Conservation (phyloP, 2,797 vertebrate genomes). For the Tolypeutes matacus region DNA sequence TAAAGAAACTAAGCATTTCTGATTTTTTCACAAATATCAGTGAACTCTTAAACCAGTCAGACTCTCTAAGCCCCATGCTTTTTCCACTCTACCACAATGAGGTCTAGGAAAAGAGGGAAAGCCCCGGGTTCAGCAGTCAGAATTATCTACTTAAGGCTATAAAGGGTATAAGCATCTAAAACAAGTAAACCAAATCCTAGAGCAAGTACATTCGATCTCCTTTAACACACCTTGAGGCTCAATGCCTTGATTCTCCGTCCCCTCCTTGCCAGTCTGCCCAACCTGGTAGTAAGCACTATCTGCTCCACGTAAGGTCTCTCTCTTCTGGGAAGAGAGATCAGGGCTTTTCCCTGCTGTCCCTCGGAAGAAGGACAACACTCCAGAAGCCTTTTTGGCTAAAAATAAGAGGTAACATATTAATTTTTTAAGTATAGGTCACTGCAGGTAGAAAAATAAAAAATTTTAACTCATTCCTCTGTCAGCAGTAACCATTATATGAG, state of each 20-base stretch:
- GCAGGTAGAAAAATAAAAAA: slow-evolving; percentile 51
- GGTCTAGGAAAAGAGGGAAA: not conserved
- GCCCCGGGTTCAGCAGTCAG: not conserved
- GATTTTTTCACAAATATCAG: not conserved
- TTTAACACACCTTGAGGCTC: slow-evolving; percentile 88
- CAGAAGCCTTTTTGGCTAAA: slow-evolving; percentile 90
- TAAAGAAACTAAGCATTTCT: not conserved
- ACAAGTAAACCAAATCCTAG: not conserved
- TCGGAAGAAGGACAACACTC: slow-evolving; percentile 92
- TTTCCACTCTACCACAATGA: not conserved
- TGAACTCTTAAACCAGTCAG: not conserved
- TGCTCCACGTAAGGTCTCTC: slow-evolving; percentile 91
- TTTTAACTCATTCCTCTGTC: slow-evolving; percentile 51
- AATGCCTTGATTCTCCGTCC: slow-evolving; percentile 88
- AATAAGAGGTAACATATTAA: slow-evolving; percentile 76
- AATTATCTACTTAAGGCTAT: not conserved
- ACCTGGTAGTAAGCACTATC: slow-evolving; percentile 92
- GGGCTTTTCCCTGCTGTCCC: slow-evolving; percentile 91
- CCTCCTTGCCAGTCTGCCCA: slow-evolving; percentile 90
- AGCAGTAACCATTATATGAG: not conserved
- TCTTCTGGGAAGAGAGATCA: slow-evolving; percentile 90
- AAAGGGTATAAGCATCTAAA: slow-evolving; percentile 34
- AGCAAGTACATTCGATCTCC: not conserved
- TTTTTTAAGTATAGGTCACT: slow-evolving; percentile 62
- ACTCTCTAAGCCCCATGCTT: not conserved